Conservation (phyloP, 2,888 invertebrate genomes). For the Portevinia maculata region DNA sequence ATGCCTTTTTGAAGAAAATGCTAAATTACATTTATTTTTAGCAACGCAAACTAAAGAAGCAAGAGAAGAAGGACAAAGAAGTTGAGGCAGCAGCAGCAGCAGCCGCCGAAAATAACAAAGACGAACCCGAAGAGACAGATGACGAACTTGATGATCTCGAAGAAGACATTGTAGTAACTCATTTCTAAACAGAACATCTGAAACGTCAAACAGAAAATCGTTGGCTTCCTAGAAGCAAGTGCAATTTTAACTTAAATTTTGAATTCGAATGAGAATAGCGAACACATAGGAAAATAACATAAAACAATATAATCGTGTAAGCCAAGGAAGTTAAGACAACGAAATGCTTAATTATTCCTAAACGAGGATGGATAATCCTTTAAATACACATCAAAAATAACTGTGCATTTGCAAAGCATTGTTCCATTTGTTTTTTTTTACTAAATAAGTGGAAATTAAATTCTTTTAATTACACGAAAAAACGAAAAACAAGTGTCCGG, state of each 20-base stretch:
- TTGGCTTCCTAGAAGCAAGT: conserved; percentile 64
- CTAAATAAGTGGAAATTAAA: conserved; percentile 55
- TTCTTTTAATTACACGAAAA: conserved; percentile 55
- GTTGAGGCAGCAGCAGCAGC: conserved; percentile 84
- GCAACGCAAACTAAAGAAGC: conserved; percentile 88
- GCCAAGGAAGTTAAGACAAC: conserved; percentile 38
- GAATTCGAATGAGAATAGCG: conserved; percentile 46
- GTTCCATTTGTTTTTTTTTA: conserved; percentile 41
- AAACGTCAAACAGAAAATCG: conserved; percentile 9
- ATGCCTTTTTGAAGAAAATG: neutral
- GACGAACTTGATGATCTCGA: conserved; percentile 94
- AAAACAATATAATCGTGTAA: conserved; percentile 47
- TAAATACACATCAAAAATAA: neutral
- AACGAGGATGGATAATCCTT: conserved; percentile 37
- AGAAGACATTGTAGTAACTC: conserved; percentile 94
- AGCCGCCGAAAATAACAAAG: conserved; percentile 75
- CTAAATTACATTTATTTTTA: conserved; percentile 77
- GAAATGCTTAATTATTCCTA: conserved; percentile 39
- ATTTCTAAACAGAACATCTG: conserved; percentile 85
- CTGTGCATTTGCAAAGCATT: conserved; percentile 47
- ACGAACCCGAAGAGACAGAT: conserved; percentile 89
- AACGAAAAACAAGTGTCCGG: conserved; percentile 56
- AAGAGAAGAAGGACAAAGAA: conserved; percentile 86
- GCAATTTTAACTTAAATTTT: conserved; percentile 63
- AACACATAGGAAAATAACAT: conserved; percentile 42